Percentiles rank a stretch among this genome's conserved stretches.
These are phyloP conservation scores for Drosophila prosaltans DNA, from an alignment of 1,140 invertebrate genomes.

Conservation along the genomic window DNA sequence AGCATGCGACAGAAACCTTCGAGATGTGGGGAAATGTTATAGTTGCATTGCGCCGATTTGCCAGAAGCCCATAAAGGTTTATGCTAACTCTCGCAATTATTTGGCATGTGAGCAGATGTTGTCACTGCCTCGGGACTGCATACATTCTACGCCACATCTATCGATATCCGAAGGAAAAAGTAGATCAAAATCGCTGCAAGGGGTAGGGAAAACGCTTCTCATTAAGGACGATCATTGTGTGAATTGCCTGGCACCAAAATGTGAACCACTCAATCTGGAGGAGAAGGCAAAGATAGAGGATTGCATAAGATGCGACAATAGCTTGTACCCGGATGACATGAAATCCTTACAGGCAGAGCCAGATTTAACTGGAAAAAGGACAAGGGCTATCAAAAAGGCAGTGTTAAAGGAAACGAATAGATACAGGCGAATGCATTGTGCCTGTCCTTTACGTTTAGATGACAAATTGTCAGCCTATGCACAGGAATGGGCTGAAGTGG, in stretches of 20 bases:
- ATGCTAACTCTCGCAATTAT: slow-evolving; percentile 13
- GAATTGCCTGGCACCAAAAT: slow-evolving; percentile 14
- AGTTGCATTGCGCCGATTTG: slow-evolving; percentile 3
- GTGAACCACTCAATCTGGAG: not conserved
- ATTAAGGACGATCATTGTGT: not conserved
- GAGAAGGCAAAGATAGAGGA: not conserved
- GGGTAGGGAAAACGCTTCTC: not conserved
- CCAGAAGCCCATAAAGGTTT: slow-evolving; percentile 1
- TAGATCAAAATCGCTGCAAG: not conserved
- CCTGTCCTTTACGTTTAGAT: slow-evolving; percentile 28
- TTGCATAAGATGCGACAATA: not conserved
- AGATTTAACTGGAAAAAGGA: not conserved
- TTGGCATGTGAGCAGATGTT: slow-evolving; percentile 18
- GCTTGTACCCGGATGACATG: not conserved
- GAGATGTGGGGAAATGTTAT: slow-evolving; percentile 1
- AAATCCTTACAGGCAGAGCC: not conserved
- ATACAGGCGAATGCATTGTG: slow-evolving; percentile 43
- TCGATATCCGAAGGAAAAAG: not conserved
- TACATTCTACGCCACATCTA: not conserved
- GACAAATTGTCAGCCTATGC: slow-evolving; percentile 22
- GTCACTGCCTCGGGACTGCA: not conserved
- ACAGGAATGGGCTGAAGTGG: slow-evolving; percentile 36
- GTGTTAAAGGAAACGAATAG: slow-evolving; percentile 36
- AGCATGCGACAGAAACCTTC: slow-evolving; percentile 13
- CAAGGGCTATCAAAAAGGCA: not conserved